These are phyloP conservation scores for Apistogramma diplotaenia DNA, from an alignment of 2,113 vertebrate genomes.

Conservation along the genomic window DNA sequence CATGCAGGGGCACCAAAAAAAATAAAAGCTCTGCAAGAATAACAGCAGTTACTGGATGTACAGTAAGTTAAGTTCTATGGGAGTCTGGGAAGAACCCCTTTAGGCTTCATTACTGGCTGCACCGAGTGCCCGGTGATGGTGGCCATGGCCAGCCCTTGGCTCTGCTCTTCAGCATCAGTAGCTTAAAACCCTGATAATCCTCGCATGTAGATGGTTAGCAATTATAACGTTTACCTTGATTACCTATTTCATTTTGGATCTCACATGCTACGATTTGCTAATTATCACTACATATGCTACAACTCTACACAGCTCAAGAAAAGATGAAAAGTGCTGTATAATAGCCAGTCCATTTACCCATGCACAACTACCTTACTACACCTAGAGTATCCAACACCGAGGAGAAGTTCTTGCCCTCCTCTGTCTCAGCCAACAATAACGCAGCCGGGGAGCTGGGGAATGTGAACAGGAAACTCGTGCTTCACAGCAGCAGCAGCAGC, in stretches of 20 bases:
- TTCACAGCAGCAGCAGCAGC: constrained; percentile 43
- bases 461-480: constrained; percentile 67
- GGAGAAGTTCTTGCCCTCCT: constrained; percentile 20
- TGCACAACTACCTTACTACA: neutral
- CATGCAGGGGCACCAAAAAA: neutral
- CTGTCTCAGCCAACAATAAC: constrained; percentile 68
- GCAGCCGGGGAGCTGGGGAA: constrained; percentile 58
- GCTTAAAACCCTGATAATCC: neutral
- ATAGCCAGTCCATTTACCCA: too few species aligned
- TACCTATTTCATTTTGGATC: too few species aligned
- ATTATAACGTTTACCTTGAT: neutral
- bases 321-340: too few species aligned
- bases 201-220: neutral
- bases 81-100: rapidly evolving
- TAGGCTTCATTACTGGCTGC: neutral
- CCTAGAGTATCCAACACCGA: neutral
- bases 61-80: neutral
- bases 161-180: neutral
- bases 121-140: neutral
- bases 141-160: neutral
- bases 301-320: too few species aligned
- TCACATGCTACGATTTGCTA: too few species aligned
- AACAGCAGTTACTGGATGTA: neutral
- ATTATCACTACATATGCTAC: too few species aligned
- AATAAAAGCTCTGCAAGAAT: neutral